Base-by-base conservation (phyloP, 1,140 invertebrate species). In the Trachelipus rathkii region DNA sequence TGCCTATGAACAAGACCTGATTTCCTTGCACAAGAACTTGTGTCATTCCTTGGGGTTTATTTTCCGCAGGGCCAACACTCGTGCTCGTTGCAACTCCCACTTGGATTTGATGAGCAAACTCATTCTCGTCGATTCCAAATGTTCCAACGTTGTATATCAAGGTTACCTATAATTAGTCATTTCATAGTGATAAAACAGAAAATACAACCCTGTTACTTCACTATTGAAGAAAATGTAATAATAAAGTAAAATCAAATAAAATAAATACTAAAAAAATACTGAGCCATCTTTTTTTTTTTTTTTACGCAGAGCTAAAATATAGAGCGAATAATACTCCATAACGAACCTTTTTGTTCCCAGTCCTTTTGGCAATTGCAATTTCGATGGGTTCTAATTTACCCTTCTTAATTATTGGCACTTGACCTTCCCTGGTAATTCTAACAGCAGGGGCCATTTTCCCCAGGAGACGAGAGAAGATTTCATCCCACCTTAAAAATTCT, bases 21-120 rank as follows among this genome's bases (percentile, higher is more conserved):
- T 96, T 95, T 73, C 95, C 95, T 87, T 97, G 95, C 45, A 96
- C 89, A 82, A 95, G 87, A 19, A 97, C 89, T 84, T 95, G 92
- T 71, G 90, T 89, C 21, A 77, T 82, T 33, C 79, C 81, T 66
- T 78, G 76, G 33, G 82, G 82, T 72, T 81, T 81, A 60, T 91
- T 91, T 15, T 91, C 89, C 45, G 91, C 84, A 73, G 90, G 88
- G n/a, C 89, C 91, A 33, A 95, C 90, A 53, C 90, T 92, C 73
- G 93, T 92, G 81, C 93, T 93, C 2, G 95, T 94, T 7, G 93
- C 93, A 46, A 93, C 93, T 13, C 89, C 91, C 77, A 89, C 88
- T 85, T 96, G 94, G 82, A 93, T 93, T 82, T 91, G 89, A 82
- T 92, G 92, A 10, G 92, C 91, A 85, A 96, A 91, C 80, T 91